These are phyloP conservation scores for Glaucomys volans DNA, from an alignment of 2,113 vertebrate genomes.

Conservation along the genomic window DNA sequence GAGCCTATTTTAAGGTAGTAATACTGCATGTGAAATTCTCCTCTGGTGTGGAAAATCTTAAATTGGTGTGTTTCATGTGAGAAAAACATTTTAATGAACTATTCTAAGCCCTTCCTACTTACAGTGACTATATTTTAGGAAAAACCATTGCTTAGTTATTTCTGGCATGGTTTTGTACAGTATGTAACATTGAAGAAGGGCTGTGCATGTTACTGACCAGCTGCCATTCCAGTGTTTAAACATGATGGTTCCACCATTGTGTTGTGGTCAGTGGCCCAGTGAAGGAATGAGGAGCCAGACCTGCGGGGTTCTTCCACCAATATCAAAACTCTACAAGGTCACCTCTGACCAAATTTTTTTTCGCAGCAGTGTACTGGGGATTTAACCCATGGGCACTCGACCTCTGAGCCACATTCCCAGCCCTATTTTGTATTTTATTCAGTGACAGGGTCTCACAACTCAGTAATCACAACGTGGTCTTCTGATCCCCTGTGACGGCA, in stretches of 20 bases:
- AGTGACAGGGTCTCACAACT: no score
- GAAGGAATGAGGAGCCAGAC: neutral
- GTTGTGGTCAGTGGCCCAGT: neutral
- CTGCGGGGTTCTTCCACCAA: neutral
- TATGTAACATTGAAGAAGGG: neutral
- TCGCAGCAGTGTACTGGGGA: no score
- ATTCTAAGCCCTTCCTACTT: neutral
- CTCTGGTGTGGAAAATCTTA: constrained; percentile 25
- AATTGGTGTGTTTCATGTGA: constrained; percentile 28
- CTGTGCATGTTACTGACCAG: neutral
- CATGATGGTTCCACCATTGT: neutral
- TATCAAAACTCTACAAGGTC: neutral
- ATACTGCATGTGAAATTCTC: neutral
- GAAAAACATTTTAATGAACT: constrained; percentile 30
- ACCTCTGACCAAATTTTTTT: neutral
- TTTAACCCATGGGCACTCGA: no score
- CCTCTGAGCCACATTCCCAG: no score
- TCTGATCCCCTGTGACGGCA: neutral
- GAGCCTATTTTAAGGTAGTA: constrained; percentile 29
- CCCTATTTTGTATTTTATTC: no score
- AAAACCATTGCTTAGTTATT: neutral
- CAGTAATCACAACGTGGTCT: neutral
- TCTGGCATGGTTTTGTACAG: neutral
- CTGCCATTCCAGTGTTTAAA: neutral
- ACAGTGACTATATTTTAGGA: neutral